These are phyloP conservation scores for Leucopsar rothschildi DNA, from an alignment of 2,113 vertebrate genomes.

Conservation along the genomic window DNA sequence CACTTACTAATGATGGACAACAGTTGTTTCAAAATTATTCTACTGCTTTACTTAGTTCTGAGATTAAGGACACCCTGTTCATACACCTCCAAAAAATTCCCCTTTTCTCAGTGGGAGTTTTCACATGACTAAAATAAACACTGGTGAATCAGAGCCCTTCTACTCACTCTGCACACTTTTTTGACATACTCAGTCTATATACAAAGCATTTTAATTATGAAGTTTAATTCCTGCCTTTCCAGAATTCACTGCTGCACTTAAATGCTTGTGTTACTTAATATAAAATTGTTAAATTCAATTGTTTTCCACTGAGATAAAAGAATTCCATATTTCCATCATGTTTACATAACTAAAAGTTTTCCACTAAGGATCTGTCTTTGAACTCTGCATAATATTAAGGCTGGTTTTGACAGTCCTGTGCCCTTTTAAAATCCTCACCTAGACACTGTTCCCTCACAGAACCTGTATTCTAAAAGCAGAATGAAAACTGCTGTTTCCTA, in stretches of 20 bases:
- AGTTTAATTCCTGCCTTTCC: background rate
- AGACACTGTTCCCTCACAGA: background rate
- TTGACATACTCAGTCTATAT: background rate
- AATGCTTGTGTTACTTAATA: background rate
- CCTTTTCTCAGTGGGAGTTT: background rate
- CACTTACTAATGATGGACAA: background rate
- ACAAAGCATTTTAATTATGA: background rate
- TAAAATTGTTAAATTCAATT: background rate
- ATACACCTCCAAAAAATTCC: background rate
- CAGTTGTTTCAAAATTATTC: background rate
- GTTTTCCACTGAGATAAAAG: background rate
- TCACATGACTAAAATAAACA: background rate
- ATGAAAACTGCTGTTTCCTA: background rate
- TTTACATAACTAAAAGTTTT: background rate
- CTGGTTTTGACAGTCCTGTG: background rate
- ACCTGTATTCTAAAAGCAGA: background rate
- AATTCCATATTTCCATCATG: background rate
- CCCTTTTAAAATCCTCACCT: background rate
- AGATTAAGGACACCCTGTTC: background rate
- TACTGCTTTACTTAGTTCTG: background rate
- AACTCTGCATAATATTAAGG: background rate
- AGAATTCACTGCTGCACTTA: background rate
- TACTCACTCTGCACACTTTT: background rate
- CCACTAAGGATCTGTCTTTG: background rate
- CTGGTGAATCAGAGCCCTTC: background rate